Percentiles rank a stretch among this genome's conserved stretches.
phyloP scores from a whole-genome alignment of 1,140 invertebrate genomes.

The Scaptomyza montana region DNA sequence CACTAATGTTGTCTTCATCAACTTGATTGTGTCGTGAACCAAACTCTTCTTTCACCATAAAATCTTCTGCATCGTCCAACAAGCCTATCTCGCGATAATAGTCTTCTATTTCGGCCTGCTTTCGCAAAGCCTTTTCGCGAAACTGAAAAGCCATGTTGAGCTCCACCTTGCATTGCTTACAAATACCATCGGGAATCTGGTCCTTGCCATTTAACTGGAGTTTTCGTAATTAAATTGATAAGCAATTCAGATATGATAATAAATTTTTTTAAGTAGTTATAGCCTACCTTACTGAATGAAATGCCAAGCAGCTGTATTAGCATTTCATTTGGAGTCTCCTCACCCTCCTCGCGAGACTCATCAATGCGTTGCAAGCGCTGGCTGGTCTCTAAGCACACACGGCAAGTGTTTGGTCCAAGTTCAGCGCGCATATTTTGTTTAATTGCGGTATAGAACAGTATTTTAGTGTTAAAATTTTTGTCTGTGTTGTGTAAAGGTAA shows the following conservation, averaged over 20 bases:
- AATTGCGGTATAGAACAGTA: conserved; percentile 65
- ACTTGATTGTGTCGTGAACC: conserved; percentile 22
- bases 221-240: not conserved
- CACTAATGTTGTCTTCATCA: conserved; percentile 60
- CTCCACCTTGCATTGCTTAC: conserved; percentile 70
- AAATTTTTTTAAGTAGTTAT: not conserved
- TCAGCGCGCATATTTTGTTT: conserved; percentile 65
- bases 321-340: conserved; percentile 80
- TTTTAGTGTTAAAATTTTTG: conserved; percentile 76
- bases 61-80: conserved; percentile 53
- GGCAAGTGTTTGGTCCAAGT: conserved; percentile 67
- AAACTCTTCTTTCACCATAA: conserved; percentile 63
- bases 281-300: conserved; percentile 61
- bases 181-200: conserved; percentile 70
- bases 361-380: conserved; percentile 65
- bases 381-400: conserved; percentile 65
- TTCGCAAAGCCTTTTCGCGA: conserved; percentile 67
- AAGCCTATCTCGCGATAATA: conserved; percentile 58
- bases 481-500: conserved; percentile 74
- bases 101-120: conserved; percentile 60
- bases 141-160: conserved; percentile 80
- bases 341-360: conserved; percentile 70
- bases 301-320: conserved; percentile 66
- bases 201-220: conserved; percentile 60
- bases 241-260: not conserved